Conservation (phyloP, 2,888 invertebrate species). For the Nezara viridula region DNA sequence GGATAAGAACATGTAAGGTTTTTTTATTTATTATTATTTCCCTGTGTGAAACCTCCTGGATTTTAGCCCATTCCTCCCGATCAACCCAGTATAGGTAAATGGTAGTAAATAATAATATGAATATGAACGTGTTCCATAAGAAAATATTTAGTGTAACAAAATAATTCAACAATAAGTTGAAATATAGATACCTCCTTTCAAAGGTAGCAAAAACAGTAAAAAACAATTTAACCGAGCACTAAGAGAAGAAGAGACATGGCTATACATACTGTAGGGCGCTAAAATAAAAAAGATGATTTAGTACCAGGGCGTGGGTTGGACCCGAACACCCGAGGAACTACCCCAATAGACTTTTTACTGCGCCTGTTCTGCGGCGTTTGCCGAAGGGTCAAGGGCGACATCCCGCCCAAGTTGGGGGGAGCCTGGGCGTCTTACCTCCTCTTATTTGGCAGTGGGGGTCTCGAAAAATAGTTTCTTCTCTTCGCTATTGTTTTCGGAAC, state of each 20-base stretch:
- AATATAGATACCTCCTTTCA: not conserved
- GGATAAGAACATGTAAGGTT: too few species aligned
- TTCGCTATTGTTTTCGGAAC: not conserved
- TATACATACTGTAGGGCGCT: not conserved
- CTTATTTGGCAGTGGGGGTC: not conserved
- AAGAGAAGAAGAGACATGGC: not conserved
- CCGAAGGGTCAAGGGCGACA: not conserved
- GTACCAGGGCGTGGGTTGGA: not conserved
- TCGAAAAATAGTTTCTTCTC: not conserved
- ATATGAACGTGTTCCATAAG: too few species aligned
- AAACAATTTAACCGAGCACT: not conserved
- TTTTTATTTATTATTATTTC: too few species aligned
- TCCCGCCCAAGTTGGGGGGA: not conserved
- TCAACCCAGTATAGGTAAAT: too few species aligned
- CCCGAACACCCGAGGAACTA: not conserved
- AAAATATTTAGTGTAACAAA: too few species aligned
- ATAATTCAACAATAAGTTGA: not conserved
- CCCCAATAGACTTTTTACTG: constrained; percentile 24
- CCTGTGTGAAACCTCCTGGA: too few species aligned
- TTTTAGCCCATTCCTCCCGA: too few species aligned
- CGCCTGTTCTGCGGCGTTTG: constrained; percentile 1
- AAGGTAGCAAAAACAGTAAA: not conserved
- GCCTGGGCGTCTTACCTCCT: not conserved
- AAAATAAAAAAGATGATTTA: constrained; percentile 25
- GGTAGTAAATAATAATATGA: too few species aligned